Percentiles rank a stretch among this genome's conserved stretches.
Conservation (phyloP, 2,888 invertebrate species). For the Tubulanus polymorphus region DNA sequence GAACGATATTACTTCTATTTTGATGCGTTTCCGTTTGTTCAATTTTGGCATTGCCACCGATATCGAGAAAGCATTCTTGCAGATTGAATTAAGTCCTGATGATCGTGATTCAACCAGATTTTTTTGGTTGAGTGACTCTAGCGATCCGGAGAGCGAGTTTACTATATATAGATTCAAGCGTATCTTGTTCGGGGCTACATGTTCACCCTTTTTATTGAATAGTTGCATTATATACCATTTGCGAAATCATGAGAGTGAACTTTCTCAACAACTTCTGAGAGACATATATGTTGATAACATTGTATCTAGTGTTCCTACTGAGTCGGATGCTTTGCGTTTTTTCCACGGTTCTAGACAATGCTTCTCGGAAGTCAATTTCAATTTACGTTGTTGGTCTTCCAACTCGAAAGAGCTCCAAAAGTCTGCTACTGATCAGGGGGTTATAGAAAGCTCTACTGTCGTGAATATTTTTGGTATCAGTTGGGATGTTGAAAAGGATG, state of each 20-base stretch:
- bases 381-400: conserved; percentile 15
- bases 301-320: not conserved
- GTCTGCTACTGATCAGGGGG: conserved; percentile 1
- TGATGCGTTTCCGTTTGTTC: conserved; percentile 18
- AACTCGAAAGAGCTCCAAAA: not conserved
- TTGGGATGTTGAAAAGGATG: conserved; percentile 7
- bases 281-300: conserved; percentile 20
- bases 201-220: conserved; percentile 11
- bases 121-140: conserved; percentile 17
- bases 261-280: not conserved
- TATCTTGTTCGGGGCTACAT: conserved; percentile 13
- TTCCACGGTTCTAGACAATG: conserved; percentile 7
- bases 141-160: conserved; percentile 12
- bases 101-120: conserved; percentile 17
- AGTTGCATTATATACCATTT: conserved; percentile 17
- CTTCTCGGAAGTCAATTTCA: conserved; percentile 11
- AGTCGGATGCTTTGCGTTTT: conserved; percentile 3
- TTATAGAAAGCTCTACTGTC: not conserved
- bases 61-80: conserved; percentile 13
- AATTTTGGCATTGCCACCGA: conserved; percentile 6
- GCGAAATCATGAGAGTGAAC: not conserved
- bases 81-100: conserved; percentile 10
- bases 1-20: conserved; percentile 17
- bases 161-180: conserved; percentile 10
- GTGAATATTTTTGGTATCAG: conserved; percentile 9